A percentile compares a stretch with the other conserved stretches of the same genome.
Evolutionary conservation across 1,140 invertebrate genomes (phyloP).

Genomic region (Lepeophtheirus salmonis): DNA sequence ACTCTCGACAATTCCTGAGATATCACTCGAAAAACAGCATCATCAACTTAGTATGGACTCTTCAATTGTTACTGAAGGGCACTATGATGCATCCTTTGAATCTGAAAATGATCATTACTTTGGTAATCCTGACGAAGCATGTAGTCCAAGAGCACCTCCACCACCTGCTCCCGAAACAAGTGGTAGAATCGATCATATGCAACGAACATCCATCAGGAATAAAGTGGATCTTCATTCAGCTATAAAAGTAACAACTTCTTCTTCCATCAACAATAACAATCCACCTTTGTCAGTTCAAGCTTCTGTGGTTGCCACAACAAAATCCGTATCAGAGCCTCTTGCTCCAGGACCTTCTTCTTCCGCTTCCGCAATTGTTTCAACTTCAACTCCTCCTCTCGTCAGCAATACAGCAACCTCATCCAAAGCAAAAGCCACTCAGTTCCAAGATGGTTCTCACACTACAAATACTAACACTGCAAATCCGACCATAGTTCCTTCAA

Average conservation of each 20-base stretch:
- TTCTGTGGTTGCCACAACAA: background rate
- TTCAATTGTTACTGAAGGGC: constrained; percentile 10
- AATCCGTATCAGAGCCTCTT: background rate
- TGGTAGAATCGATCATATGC: background rate
- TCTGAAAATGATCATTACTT: constrained; percentile 6
- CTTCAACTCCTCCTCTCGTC: background rate
- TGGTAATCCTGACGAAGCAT: background rate
- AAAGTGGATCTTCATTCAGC: background rate
- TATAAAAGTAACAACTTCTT: background rate
- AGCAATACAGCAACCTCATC: background rate
- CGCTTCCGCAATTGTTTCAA: background rate
- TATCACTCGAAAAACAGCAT: background rate
- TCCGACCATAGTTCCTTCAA: background rate
- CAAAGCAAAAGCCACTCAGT: background rate
- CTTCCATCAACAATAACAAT: background rate
- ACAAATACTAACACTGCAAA: background rate
- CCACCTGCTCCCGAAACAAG: background rate
- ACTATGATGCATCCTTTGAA: constrained; percentile 17
- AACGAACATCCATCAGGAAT: background rate
- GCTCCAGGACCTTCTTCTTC: background rate
- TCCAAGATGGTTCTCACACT: background rate
- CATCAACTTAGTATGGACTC: background rate
- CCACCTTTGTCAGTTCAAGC: background rate
- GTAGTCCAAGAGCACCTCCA: background rate
- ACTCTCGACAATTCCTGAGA: constrained; percentile 13